These are phyloP conservation scores for Botia almorhae DNA, from an alignment of 2,797 vertebrate genomes.

Conservation along the genomic window DNA sequence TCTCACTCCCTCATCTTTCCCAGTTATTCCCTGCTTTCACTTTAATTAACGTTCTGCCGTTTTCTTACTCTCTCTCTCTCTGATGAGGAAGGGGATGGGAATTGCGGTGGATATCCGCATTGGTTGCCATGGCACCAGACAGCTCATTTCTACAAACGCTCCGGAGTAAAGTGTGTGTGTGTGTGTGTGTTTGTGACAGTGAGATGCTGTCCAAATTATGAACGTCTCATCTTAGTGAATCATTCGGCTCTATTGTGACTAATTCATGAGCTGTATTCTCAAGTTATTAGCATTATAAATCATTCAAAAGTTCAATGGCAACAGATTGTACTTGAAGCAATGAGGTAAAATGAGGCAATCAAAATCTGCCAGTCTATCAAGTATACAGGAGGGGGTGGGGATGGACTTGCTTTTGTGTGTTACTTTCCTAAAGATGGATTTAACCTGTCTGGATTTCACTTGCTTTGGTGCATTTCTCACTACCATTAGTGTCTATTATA, in stretches of 20 bases:
- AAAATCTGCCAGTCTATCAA: background rate
- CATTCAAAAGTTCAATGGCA: background rate
- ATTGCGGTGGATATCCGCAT: slow-evolving; percentile 88
- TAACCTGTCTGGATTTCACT: slow-evolving; percentile 49
- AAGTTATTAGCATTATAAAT: slow-evolving; percentile 48
- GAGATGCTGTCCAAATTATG: slow-evolving; percentile 44
- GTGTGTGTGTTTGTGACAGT: slow-evolving; percentile 45
- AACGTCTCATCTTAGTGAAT: slow-evolving; percentile 44
- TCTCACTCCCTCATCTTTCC: slow-evolving; percentile 52
- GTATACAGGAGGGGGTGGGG: background rate
- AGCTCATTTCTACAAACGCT: slow-evolving; percentile 87
- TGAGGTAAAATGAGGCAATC: background rate
- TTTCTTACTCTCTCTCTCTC: slow-evolving; percentile 65
- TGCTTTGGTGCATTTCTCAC: slow-evolving; percentile 26
- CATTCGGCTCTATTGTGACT: slow-evolving; percentile 44
- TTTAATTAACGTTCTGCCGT: slow-evolving; percentile 68
- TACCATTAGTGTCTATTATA: slow-evolving; percentile 21
- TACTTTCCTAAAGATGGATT: slow-evolving; percentile 48
- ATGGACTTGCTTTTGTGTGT: background rate
- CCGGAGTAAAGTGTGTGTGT: slow-evolving; percentile 74
- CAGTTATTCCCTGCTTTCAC: slow-evolving; percentile 71
- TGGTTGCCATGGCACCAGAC: slow-evolving; percentile 96
- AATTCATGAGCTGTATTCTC: slow-evolving; percentile 33
- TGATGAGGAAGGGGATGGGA: slow-evolving; percentile 78
- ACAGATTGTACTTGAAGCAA: background rate